These are phyloP conservation scores for Macrotis lagotis DNA, from an alignment of 2,113 vertebrate genomes.

Conservation along the genomic window DNA sequence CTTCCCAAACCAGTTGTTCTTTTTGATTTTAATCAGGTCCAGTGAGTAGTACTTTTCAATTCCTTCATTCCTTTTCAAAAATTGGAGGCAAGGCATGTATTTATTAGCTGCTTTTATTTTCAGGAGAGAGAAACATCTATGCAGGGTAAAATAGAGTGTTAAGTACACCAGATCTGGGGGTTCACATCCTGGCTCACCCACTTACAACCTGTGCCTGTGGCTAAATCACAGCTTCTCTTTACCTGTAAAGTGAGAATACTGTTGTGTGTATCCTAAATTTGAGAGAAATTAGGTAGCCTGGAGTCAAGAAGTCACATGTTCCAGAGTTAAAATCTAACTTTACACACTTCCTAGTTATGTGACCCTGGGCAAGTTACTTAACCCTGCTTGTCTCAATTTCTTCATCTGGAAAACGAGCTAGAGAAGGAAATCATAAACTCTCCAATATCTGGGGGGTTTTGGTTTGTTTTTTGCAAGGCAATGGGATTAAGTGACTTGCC, in stretches of 20 bases:
- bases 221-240: neutral
- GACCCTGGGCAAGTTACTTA: no score
- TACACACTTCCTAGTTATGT: no score
- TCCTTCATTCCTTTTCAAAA: neutral
- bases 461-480: no score
- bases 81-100: neutral
- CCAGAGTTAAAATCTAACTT: no score
- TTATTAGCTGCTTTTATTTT: neutral
- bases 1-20: neutral
- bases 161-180: neutral
- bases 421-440: no score
- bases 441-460: no score
- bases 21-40: neutral
- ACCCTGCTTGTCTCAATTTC: no score
- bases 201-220: no score
- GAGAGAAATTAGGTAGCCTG: no score
- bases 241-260: neutral
- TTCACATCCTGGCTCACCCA: neutral
- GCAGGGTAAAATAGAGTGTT: neutral
- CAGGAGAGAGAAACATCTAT: neutral
- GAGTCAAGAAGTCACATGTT: no score
- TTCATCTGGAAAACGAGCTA: no score
- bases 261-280: neutral
- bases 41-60: neutral
- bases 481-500: no score